Percentiles rank a stretch among this genome's conserved stretches.
These are phyloP conservation scores for Cephus sareptanus DNA, from an alignment of 2,888 invertebrate genomes.

Conservation along the genomic window DNA sequence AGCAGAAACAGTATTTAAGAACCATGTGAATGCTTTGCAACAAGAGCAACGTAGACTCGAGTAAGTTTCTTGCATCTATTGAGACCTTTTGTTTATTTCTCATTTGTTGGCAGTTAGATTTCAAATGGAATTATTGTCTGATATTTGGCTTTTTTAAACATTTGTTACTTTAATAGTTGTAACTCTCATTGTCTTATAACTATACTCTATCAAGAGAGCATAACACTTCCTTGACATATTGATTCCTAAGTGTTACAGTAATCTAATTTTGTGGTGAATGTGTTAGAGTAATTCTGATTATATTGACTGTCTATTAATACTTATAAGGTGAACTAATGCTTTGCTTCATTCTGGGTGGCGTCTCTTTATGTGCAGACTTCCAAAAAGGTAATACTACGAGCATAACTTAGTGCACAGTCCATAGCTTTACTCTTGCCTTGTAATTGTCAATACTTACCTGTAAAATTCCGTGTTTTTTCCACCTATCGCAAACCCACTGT, in stretches of 20 bases:
- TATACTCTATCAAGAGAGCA: too few species aligned
- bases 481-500: conserved; percentile 13
- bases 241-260: neutral
- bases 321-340: conserved; percentile 51
- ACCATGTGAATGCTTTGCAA: conserved; percentile 90
- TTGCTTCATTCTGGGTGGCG: conserved; percentile 65
- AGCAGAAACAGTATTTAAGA: conserved; percentile 92
- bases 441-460: neutral
- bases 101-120: neutral
- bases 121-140: neutral
- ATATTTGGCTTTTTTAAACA: neutral
- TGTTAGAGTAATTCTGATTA: neutral
- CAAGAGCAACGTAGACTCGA: conserved; percentile 92
- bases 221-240: neutral
- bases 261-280: neutral
- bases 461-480: neutral
- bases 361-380: conserved; percentile 68
- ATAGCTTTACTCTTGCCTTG: neutral
- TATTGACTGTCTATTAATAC: neutral
- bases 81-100: neutral
- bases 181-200: neutral
- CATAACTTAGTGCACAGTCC: neutral
- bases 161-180: neutral
- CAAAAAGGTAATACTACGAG: conserved; percentile 67
- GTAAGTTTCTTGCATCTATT: conserved; percentile 70